Percentiles rank a stretch among this genome's conserved stretches.
These are phyloP conservation scores for Corythornis madagascariensis DNA, from an alignment of 2,113 vertebrate species.

Conservation along the genomic window DNA sequence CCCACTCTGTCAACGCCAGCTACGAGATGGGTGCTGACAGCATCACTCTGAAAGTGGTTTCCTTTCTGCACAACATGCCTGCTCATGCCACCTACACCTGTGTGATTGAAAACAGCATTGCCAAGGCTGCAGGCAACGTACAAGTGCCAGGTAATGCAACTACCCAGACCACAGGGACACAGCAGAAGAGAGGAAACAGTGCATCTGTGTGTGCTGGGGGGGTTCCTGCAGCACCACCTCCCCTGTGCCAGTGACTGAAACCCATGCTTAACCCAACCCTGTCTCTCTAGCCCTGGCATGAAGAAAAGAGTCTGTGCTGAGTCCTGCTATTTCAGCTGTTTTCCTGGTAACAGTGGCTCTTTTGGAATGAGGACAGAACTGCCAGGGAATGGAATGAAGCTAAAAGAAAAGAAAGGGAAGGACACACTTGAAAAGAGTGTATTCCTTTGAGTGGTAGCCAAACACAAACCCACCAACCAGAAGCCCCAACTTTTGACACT, in stretches of 20 bases:
- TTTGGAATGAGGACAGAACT: background rate
- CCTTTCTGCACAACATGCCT: slow-evolving; percentile 54
- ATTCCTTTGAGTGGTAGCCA: background rate
- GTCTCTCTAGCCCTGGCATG: background rate
- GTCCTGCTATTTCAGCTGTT: background rate
- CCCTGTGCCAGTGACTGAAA: background rate
- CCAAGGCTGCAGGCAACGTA: slow-evolving; percentile 68
- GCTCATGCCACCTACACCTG: slow-evolving; percentile 73
- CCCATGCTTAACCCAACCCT: background rate
- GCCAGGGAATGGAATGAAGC: too few relatives aligned
- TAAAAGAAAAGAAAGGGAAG: background rate
- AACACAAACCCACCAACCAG: background rate
- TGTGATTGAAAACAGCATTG: slow-evolving; percentile 72
- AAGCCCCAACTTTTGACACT: background rate
- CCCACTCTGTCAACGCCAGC: slow-evolving; percentile 51
- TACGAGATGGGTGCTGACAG: slow-evolving; percentile 62
- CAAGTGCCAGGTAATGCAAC: slow-evolving; percentile 68
- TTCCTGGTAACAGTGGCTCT: background rate
- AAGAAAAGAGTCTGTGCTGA: background rate
- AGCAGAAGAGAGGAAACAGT: background rate
- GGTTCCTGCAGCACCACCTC: background rate
- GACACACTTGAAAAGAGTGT: background rate
- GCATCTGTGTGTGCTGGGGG: rapidly evolving
- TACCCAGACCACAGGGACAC: background rate
- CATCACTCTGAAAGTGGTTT: slow-evolving; percentile 70